Base-by-base conservation (phyloP, 1,140 invertebrate species). In the Megalopta genalis region DNA sequence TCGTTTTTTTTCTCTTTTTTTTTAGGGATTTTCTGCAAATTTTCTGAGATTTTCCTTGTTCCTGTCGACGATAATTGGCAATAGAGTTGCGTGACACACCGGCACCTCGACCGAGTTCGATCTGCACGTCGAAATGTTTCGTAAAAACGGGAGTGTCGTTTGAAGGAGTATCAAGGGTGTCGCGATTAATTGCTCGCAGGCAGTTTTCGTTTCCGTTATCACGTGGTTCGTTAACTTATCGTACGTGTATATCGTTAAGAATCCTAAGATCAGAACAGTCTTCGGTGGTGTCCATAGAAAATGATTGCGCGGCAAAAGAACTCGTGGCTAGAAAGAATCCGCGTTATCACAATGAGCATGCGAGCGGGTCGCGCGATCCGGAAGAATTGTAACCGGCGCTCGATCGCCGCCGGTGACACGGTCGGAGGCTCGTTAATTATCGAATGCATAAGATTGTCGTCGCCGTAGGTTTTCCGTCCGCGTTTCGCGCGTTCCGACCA, bases 361-460 rank as follows among this genome's bases (percentile, higher is more conserved):
- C n/a, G 23, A 25, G 23, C n/a, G 57, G 23, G 21, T 23, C 57
- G 65, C 21, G 23, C n/a, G n/a, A 66, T 54, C 57, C 3, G 37
- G 7, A 21, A 32, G 16, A 59, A 72, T 72, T 16, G 14, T n/a
- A 1, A 23, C 25, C 59, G 70, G 42, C 18, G 0, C 18, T 0
- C 42, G 60, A 49, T 21, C 10, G 46, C 52, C 60, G 37, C 12
- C 68, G 52, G 37, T 18, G 42, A 21, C 18, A 16, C 18, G 39
- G 42, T 62, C 23, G 23, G 46, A 57, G 39, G 54, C 59, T 39
- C 23, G 18, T 78, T 27, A 73, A 73, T 59, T 78, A 73, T 78
- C 69, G 62, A 78, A 78, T 62, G 62, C 37, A 37, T 63, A 54
- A 18, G 52, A 79, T 79, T 73, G 62, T 66, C 77, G 70, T 73